phyloP scores from a whole-genome alignment of 2,797 vertebrate species.

The Gadopsis marmoratus region DNA sequence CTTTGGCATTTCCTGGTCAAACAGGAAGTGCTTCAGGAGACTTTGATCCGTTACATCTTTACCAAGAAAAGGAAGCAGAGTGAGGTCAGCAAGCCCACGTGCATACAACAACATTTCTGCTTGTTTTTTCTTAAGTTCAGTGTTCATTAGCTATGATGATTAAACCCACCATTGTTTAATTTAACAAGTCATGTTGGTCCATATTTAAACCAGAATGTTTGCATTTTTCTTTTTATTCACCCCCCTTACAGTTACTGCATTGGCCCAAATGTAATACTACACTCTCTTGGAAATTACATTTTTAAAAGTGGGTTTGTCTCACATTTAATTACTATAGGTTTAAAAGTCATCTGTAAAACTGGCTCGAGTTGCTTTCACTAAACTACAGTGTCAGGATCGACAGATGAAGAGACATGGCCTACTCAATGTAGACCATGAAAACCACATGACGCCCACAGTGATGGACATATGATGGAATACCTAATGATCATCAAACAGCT shows the following conservation, averaged over 20 bases:
- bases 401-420: slow-evolving; percentile 6
- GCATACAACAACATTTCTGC: background rate
- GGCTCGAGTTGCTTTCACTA: background rate
- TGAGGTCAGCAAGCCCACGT: slow-evolving; percentile 87
- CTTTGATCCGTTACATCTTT: slow-evolving; percentile 96
- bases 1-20: slow-evolving; percentile 98
- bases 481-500: background rate
- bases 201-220: slow-evolving; percentile 14
- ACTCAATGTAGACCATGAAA: background rate
- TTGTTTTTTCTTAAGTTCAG: background rate
- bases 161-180: slow-evolving; percentile 26
- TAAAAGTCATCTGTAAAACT: background rate
- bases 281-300: background rate
- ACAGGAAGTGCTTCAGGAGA: slow-evolving; percentile 96
- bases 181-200: slow-evolving; percentile 3
- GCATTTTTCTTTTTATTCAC: slow-evolving; percentile 5
- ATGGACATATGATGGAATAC: background rate
- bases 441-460: background rate
- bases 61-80: slow-evolving; percentile 99
- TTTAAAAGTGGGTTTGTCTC: background rate
- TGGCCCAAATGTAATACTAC: background rate
- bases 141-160: slow-evolving; percentile 17
- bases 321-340: background rate
- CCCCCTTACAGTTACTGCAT: background rate
- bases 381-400: background rate